Evolutionary conservation across 2,113 vertebrate genomes (phyloP).

Genomic region (Datnioides undecimradiatus): DNA sequence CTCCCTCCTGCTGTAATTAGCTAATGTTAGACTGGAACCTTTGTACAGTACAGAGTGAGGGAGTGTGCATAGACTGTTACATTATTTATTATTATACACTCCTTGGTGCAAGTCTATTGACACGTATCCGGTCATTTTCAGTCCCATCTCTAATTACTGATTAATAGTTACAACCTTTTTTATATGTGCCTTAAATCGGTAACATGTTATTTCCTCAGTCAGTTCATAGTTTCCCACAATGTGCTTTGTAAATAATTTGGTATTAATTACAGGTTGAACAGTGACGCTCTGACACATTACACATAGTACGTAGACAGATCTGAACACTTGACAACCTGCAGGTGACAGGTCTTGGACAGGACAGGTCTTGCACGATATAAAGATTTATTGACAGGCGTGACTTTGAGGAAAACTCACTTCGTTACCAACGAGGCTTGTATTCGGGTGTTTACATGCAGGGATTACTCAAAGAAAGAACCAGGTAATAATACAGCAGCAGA

Average conservation of each 20-base stretch:
- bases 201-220: neutral
- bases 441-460: no score
- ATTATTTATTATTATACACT: neutral
- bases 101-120: neutral
- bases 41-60: neutral
- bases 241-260: no score
- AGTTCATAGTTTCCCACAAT: neutral
- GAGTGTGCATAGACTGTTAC: neutral
- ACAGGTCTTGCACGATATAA: neutral
- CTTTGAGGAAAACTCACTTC: neutral
- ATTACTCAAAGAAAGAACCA: neutral
- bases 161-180: neutral
- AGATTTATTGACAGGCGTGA: neutral
- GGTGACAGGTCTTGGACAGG: neutral
- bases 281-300: no score
- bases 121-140: neutral
- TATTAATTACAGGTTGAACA: no score
- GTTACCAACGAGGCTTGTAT: no score
- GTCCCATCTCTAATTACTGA: neutral
- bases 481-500: neutral
- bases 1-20: neutral
- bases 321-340: no score
- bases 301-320: no score
- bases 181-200: neutral
- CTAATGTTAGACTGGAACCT: neutral